Conservation (phyloP, 2,888 invertebrate genomes). For the Caenorhabditis macrosperma region DNA sequence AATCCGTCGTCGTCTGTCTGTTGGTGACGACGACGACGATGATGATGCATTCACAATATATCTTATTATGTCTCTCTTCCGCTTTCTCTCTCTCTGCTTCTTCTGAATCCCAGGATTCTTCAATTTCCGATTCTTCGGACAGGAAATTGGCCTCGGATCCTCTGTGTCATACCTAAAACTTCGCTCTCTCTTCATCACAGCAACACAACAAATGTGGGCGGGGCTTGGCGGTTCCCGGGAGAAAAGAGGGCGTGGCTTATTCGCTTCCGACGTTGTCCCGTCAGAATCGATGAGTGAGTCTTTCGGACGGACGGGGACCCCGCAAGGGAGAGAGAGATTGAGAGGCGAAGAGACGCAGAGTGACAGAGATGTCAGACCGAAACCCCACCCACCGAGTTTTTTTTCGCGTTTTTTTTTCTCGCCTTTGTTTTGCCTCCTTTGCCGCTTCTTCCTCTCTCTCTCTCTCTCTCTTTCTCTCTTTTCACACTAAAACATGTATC, state of each 20-base stretch:
- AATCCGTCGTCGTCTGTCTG: constrained; percentile 29
- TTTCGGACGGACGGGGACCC: constrained; percentile 48
- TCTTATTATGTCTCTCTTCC: constrained; percentile 27
- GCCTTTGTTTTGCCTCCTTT: constrained; percentile 36
- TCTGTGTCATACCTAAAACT: constrained; percentile 6
- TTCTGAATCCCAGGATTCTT: constrained; percentile 32
- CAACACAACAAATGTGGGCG: constrained; percentile 34
- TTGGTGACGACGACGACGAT: constrained; percentile 23
- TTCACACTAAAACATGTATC: background rate
- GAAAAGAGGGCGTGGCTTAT: constrained; percentile 46
- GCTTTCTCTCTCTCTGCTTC: constrained; percentile 2
- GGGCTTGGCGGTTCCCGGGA: constrained; percentile 25
- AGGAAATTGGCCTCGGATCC: background rate
- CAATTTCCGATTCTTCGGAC: background rate
- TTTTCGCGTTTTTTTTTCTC: constrained; percentile 44
- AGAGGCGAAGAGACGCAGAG: constrained; percentile 35
- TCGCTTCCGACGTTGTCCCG: constrained; percentile 48
- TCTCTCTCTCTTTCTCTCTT: constrained; percentile 17
- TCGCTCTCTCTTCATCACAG: background rate
- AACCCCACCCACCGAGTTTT: constrained; percentile 51
- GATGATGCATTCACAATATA: constrained; percentile 49
- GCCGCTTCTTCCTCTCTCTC: constrained; percentile 19
- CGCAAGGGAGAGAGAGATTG: constrained; percentile 25
- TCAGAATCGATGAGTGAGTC: constrained; percentile 57
- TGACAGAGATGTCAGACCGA: constrained; percentile 48